phyloP scores from a whole-genome alignment of 2,888 invertebrate species.

The Rhagium mordax region DNA sequence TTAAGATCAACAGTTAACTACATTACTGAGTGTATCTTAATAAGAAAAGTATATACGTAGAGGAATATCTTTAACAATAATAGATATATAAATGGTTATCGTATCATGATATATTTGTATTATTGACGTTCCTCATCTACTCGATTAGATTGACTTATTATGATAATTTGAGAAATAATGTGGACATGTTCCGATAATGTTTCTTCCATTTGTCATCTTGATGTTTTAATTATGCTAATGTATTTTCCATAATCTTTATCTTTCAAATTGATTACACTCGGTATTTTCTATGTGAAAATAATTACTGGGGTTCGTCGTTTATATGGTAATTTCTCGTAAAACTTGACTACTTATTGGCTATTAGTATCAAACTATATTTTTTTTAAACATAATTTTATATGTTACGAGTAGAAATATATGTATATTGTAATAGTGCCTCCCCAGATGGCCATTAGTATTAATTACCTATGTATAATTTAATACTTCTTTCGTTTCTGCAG shows the following conservation, averaged over 20 bases:
- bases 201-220: slow-evolving; percentile 32
- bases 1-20: slow-evolving; percentile 15
- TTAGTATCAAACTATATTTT: background rate
- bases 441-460: background rate
- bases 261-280: background rate
- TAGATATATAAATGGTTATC: slow-evolving; percentile 14
- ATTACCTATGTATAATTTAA: background rate
- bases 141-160: slow-evolving; percentile 36
- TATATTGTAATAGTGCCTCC: background rate
- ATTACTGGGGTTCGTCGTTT: background rate
- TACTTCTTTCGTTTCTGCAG: background rate
- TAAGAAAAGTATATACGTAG: slow-evolving; percentile 9
- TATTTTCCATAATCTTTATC: slow-evolving; percentile 13
- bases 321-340: background rate
- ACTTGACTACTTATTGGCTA: background rate
- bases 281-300: slow-evolving; percentile 6
- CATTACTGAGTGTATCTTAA: background rate
- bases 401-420: background rate
- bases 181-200: slow-evolving; percentile 32
- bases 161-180: slow-evolving; percentile 36
- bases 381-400: background rate
- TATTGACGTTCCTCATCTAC: slow-evolving; percentile 22
- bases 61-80: slow-evolving; percentile 7
- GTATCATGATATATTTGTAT: slow-evolving; percentile 19
- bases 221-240: slow-evolving; percentile 34